Conservation (phyloP, 2,113 vertebrate genomes). For the Ophiodon elongatus region DNA sequence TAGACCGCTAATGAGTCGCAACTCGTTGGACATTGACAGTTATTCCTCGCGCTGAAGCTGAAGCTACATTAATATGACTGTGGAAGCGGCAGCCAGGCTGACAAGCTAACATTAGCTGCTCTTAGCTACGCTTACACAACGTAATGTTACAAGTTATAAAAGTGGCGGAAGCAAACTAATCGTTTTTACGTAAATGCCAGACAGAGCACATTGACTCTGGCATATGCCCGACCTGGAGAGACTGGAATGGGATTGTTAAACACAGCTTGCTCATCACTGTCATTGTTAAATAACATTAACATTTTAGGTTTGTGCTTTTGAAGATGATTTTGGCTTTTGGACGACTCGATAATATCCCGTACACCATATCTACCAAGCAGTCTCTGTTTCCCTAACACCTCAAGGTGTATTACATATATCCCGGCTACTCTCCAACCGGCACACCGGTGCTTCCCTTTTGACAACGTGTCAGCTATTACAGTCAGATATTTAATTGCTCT, state of each 20-base stretch:
- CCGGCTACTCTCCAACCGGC: not conserved
- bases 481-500: not conserved
- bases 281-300: not conserved
- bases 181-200: not conserved
- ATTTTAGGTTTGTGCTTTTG: accelerated
- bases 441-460: too few relatives aligned
- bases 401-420: not conserved
- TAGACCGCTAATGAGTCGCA: accelerated
- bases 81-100: not conserved
- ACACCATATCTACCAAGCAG: not conserved
- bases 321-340: too few relatives aligned
- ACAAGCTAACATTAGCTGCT: constrained; percentile 34
- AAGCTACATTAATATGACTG: not conserved
- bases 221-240: too few relatives aligned
- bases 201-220: not conserved
- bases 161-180: not conserved
- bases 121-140: not conserved
- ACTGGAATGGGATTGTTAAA: not conserved
- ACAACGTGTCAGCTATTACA: not conserved
- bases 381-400: not conserved
- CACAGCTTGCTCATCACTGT: not conserved
- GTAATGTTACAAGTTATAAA: not conserved
- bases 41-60: not conserved
- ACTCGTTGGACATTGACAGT: accelerated
- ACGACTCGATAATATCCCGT: not conserved